These are phyloP conservation scores for Acrossocheilus wenchowensis DNA, from an alignment of 2,797 vertebrate species.

Conservation along the genomic window DNA sequence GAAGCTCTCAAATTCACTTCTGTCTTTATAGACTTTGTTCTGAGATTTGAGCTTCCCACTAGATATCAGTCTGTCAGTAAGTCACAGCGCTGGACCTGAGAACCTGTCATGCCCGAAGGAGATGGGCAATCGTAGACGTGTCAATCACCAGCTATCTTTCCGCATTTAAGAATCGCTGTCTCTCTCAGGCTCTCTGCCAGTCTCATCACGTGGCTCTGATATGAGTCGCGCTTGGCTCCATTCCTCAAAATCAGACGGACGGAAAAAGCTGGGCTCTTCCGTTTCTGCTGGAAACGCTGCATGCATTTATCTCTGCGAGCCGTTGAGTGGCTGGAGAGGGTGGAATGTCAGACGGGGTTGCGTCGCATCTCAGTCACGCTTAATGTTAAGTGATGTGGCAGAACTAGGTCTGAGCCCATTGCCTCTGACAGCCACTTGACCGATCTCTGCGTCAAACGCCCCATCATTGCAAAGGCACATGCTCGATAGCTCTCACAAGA, in stretches of 20 bases:
- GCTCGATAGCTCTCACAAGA: slow-evolving; percentile 42
- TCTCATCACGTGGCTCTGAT: background rate
- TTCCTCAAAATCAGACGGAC: slow-evolving; percentile 8
- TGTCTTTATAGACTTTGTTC: slow-evolving; percentile 22
- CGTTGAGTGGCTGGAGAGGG: slow-evolving; percentile 37
- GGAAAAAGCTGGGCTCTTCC: background rate
- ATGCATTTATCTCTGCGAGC: slow-evolving; percentile 28
- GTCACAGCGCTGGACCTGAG: slow-evolving; percentile 26
- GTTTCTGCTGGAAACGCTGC: slow-evolving; percentile 4
- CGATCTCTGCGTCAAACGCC: slow-evolving; percentile 53
- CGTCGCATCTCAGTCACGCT: slow-evolving; percentile 15
- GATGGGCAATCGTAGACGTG: slow-evolving; percentile 36
- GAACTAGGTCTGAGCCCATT: slow-evolving; percentile 42
- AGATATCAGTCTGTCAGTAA: slow-evolving; percentile 40
- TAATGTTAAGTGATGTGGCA: slow-evolving; percentile 55
- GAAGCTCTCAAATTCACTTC: slow-evolving; percentile 19
- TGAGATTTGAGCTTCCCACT: slow-evolving; percentile 34
- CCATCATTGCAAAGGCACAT: slow-evolving; percentile 38
- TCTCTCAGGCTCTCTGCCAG: slow-evolving; percentile 25
- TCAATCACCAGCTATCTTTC: slow-evolving; percentile 40
- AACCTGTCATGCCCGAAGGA: slow-evolving; percentile 43
- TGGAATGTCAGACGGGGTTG: slow-evolving; percentile 40
- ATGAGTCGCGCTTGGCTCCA: background rate
- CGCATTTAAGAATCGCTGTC: slow-evolving; percentile 8
- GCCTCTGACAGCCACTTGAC: slow-evolving; percentile 56